phyloP scores from a whole-genome alignment of 92 coral and sea anemone species.

The Ricordea florida region DNA sequence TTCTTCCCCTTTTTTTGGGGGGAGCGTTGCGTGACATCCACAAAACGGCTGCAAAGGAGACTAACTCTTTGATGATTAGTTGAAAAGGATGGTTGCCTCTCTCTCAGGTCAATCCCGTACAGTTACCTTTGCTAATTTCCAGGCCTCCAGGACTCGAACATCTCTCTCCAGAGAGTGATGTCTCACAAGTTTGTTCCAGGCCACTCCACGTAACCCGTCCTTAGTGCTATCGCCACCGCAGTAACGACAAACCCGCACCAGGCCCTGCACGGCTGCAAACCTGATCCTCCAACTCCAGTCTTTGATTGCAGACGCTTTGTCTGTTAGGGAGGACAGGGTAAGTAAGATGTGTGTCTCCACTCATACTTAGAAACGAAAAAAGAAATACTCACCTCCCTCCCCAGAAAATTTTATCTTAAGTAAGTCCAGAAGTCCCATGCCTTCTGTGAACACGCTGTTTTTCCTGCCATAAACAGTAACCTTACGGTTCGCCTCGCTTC shows the following conservation, averaged over 20 bases:
- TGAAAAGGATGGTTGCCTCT: background rate
- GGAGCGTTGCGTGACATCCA: background rate
- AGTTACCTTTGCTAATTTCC: slow-evolving; percentile 89
- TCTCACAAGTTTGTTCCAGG: slow-evolving; percentile 88
- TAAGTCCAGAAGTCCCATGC: slow-evolving; percentile 76
- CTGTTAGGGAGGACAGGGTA: background rate
- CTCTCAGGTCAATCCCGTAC: too few relatives aligned
- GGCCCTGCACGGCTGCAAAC: slow-evolving; percentile 97
- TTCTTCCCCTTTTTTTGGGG: too few relatives aligned
- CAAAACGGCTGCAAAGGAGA: background rate
- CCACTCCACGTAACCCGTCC: slow-evolving; percentile 85
- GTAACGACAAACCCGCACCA: slow-evolving; percentile 91
- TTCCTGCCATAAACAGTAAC: slow-evolving; percentile 54
- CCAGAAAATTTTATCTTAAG: slow-evolving; percentile 68
- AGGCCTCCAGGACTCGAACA: slow-evolving; percentile 91
- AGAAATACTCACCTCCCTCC: slow-evolving; percentile 46
- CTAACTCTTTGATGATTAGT: background rate
- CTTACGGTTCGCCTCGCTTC: slow-evolving; percentile 73
- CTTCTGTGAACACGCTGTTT: slow-evolving; percentile 29
- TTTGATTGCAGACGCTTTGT: background rate
- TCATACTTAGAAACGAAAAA: background rate
- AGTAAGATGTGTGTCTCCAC: background rate
- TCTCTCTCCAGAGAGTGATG: slow-evolving; percentile 88
- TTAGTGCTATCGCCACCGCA: slow-evolving; percentile 76
- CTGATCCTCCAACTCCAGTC: slow-evolving; percentile 95